phyloP scores from a whole-genome alignment of 2,113 vertebrate species.

The Xenotilapia flavipinnis region DNA sequence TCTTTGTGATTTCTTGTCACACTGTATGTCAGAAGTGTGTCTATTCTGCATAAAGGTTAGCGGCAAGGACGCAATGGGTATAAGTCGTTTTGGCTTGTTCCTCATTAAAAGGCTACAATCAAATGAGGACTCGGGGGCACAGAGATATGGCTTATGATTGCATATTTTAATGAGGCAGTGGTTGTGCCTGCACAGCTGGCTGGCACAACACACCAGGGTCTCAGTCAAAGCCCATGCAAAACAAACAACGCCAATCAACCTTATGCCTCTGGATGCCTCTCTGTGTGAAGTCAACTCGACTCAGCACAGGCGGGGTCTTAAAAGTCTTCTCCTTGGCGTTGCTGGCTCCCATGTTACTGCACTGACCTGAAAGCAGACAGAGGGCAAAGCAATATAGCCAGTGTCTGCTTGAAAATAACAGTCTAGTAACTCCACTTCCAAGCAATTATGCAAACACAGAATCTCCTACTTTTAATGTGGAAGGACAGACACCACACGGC shows the following conservation, averaged over 20 bases:
- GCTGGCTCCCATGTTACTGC: background rate
- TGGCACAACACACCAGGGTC: conserved; percentile 28
- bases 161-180: conserved; percentile 56
- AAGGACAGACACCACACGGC: background rate
- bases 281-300: background rate
- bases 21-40: conserved; percentile 44
- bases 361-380: conserved; percentile 20
- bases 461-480: background rate
- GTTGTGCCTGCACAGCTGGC: conserved; percentile 32
- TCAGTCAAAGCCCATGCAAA: conserved; percentile 37
- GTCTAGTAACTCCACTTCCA: background rate
- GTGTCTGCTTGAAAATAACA: conserved; percentile 25
- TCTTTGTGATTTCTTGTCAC: conserved; percentile 5
- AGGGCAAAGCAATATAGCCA: background rate
- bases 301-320: background rate
- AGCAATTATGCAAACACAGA: background rate
- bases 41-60: conserved; percentile 73
- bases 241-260: conserved; percentile 56
- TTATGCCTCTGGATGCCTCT: conserved; percentile 28
- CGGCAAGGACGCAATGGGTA: conserved; percentile 59
- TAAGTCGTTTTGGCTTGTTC: conserved; percentile 37
- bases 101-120: conserved; percentile 64
- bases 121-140: conserved; percentile 32
- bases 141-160: conserved; percentile 53
- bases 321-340: background rate